phyloP scores from a whole-genome alignment of 2,888 invertebrate species.

The Hirtodrosophila confusa region DNA sequence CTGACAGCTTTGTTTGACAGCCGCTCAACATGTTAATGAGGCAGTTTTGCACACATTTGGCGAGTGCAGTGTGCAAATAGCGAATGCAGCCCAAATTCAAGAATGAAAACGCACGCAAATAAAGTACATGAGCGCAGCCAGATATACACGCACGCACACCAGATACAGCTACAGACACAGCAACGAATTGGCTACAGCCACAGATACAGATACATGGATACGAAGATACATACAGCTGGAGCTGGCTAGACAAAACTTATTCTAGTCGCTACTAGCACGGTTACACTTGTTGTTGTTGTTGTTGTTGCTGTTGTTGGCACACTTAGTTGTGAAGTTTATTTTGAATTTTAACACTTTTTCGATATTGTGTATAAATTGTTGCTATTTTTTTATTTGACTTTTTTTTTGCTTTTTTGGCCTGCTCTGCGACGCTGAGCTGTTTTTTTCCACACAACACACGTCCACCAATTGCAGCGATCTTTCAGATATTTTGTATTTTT shows the following conservation, averaged over 20 bases:
- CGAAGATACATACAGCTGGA: constrained; percentile 31
- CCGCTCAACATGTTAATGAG: constrained; percentile 50
- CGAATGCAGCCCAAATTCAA: constrained; percentile 27
- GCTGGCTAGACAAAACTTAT: constrained; percentile 39
- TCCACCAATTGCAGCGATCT: constrained; percentile 54
- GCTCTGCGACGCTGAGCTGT: constrained; percentile 61
- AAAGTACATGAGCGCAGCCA: constrained; percentile 13
- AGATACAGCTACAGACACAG: constrained; percentile 14
- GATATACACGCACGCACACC: constrained; percentile 1
- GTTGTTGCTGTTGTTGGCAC: constrained; percentile 66
- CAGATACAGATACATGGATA: constrained; percentile 14
- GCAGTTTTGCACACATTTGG: constrained; percentile 42
- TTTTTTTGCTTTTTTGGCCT: constrained; percentile 42
- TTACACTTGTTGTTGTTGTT: constrained; percentile 41
- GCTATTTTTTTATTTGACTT: constrained; percentile 34
- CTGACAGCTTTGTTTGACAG: constrained; percentile 21
- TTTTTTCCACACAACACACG: constrained; percentile 63
- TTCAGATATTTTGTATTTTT: constrained; percentile 21
- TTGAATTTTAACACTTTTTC: constrained; percentile 76
- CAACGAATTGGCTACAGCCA: constrained; percentile 1
- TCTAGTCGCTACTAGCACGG: constrained; percentile 34
- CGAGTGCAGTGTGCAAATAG: constrained; percentile 37
- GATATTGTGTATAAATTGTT: constrained; percentile 50
- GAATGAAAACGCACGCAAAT: constrained; percentile 39
- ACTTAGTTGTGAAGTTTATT: constrained; percentile 77